Evolutionary conservation across 2,888 invertebrate species (phyloP), one percentile per base, ranked within the genome.

Genomic region (Tholera decimalis): DNA sequence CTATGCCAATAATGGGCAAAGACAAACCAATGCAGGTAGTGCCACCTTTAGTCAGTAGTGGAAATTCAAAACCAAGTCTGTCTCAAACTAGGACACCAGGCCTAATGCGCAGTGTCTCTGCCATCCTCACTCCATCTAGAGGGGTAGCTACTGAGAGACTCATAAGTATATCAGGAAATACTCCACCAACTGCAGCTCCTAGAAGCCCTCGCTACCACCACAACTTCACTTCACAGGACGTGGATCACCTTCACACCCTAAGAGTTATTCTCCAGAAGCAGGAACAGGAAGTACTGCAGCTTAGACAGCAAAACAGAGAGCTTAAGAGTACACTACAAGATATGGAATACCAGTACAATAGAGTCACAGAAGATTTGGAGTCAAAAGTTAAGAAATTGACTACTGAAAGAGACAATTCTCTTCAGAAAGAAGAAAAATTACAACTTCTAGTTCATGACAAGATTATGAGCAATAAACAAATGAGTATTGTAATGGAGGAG

Each of bases 401-500:
- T 37, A 89, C 89, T 65, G 93, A 95, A 67, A 90, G 85, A 79
- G 88, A 92, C 41, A 81, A 83, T 69, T 82, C 89, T 43, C 56
- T 88, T 44, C 88, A 89, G 28, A 91, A 83, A 75, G 93, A 93
- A 77, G 87, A 81, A 69, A 91, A 91, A 76, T 78, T 94, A 54
- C 68, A 87, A 53, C 91, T 93, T 59, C 93, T 93, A 77, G 78
- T 94, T 6, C 88, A 87, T 85, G 91, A 94, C 30, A 95, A 93
- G 80, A 86, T 80, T 41, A 79, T 94, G 33, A 91, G 88, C 56
- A 93, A 94, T 73, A 94, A 91, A 85, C 91, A 95, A 84, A 94
- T 96, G 93, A 97, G 97, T 86, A 96, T 97, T 88, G 97, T 98
- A 18, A 97, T 98, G 92, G 97, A 97, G 83, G 97, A 97, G 80